Conservation (phyloP, 2,888 invertebrate genomes). For the Cerastoderma edule region DNA sequence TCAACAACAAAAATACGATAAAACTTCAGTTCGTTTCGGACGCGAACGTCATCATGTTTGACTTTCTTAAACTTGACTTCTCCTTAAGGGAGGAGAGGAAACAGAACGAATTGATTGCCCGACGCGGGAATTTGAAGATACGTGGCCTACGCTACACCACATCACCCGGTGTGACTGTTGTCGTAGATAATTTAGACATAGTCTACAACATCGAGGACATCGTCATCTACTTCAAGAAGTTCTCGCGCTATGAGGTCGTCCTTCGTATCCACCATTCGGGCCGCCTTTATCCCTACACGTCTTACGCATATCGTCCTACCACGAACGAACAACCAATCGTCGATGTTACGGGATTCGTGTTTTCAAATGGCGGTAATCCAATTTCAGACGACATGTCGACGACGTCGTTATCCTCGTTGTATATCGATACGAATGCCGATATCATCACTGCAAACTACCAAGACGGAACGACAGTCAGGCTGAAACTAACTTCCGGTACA, state of each 20-base stretch:
- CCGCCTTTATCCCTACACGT: slow-evolving; percentile 41
- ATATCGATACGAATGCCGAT: slow-evolving; percentile 30
- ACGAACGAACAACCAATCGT: slow-evolving; percentile 20
- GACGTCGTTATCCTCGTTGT: slow-evolving; percentile 29
- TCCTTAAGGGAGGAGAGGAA: slow-evolving; percentile 36
- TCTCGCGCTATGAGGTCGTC: slow-evolving; percentile 37
- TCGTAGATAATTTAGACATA: slow-evolving; percentile 15
- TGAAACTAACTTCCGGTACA: slow-evolving; percentile 28
- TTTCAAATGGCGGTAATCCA: slow-evolving; percentile 1
- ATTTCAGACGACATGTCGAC: neutral
- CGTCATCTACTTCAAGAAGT: slow-evolving; percentile 29
- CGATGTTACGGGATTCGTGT: slow-evolving; percentile 44
- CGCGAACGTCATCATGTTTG: slow-evolving; percentile 55
- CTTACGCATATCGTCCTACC: slow-evolving; percentile 7
- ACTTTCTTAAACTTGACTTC: slow-evolving; percentile 50
- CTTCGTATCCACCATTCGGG: slow-evolving; percentile 39
- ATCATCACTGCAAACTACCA: slow-evolving; percentile 24
- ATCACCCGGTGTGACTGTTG: slow-evolving; percentile 32
- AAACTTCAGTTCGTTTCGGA: slow-evolving; percentile 46
- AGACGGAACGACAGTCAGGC: slow-evolving; percentile 42
- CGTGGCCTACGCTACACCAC: slow-evolving; percentile 40
- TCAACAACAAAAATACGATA: slow-evolving; percentile 22
- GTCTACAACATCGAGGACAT: slow-evolving; percentile 34
- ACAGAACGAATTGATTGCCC: slow-evolving; percentile 16
- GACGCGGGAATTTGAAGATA: slow-evolving; percentile 25